Base-by-base conservation (phyloP, 2,113 vertebrate species). In the Coryphaenoides rupestris region DNA sequence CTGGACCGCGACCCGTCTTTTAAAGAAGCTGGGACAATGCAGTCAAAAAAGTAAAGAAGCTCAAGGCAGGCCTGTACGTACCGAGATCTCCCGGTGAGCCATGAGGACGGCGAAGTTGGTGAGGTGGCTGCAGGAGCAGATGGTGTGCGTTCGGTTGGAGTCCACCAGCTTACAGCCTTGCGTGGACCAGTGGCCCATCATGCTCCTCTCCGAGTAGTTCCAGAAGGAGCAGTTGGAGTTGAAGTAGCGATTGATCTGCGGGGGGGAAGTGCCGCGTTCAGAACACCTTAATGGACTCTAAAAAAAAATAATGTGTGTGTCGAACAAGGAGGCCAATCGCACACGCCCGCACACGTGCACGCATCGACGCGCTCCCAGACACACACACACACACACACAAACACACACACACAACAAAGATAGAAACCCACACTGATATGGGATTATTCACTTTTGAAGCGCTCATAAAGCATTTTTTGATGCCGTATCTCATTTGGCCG, bases 221-320 rank as follows among this genome's bases (percentile, higher is more conserved):
- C 97, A 99, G 90, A 99, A 99, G 78, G 97, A 99, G 84, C 97
- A 99, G 90, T 98, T 99, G 90, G 97, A 93, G 89, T 99, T 98
- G 91, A 96, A 98, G 87, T 98, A 99, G 92, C 96, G 93, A 79
- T 98, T 92, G 85, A 94, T 93, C 97, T 99, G 86, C 81, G 13
- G 85, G 92, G 86, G 82, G 33, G 33, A 87, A 83, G 83, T 84
- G 81, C 83, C 80, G 71, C 82, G 2, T 50, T 17, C 81, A 86
- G 83, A 89, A 40, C 9, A 9, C 9, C 9, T 7, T 87, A 87
- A 89, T 86, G 84, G 84, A 87, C 84, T 89, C 81, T 68, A 78
- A 80, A 70, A 77, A 84, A 50, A 17, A 9, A 86, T 83, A 79
- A 83, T 83, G 85, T 62, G 73, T 75, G 84, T 83, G 84, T 77